phyloP scores from a whole-genome alignment of 2,888 invertebrate species.

The Sarcophaga subvicina region DNA sequence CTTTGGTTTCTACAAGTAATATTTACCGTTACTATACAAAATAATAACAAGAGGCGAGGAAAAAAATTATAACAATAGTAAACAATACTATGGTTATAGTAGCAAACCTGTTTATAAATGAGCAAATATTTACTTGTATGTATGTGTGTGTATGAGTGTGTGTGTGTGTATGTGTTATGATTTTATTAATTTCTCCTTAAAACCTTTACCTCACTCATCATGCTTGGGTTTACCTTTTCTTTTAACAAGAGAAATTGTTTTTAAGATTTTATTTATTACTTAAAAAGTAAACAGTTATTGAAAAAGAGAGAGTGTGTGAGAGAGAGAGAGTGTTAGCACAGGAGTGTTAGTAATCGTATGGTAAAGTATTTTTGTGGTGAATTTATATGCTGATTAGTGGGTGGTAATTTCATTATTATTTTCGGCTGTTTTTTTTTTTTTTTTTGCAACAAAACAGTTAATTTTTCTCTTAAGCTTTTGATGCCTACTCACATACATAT shows the following conservation, averaged over 20 bases:
- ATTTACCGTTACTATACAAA: background rate
- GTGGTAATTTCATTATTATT: slow-evolving; percentile 70
- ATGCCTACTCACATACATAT: too few relatives aligned
- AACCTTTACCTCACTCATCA: background rate
- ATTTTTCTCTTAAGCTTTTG: slow-evolving; percentile 74
- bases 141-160: background rate
- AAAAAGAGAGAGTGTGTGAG: background rate
- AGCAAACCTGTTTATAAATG: too few relatives aligned
- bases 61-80: too few relatives aligned
- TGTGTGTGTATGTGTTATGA: slow-evolving; percentile 23
- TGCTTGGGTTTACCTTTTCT: slow-evolving; percentile 22
- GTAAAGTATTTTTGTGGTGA: slow-evolving; percentile 65
- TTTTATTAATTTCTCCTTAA: slow-evolving; percentile 56
- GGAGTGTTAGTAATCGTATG: slow-evolving; percentile 51
- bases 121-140: slow-evolving; percentile 4
- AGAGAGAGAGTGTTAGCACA: slow-evolving; percentile 2
- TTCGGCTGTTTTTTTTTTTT: slow-evolving; percentile 33
- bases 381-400: slow-evolving; percentile 68
- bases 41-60: slow-evolving; percentile 10
- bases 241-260: background rate
- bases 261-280: background rate
- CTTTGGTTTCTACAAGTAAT: slow-evolving; percentile 25
- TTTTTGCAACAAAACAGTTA: slow-evolving; percentile 6
- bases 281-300: background rate
- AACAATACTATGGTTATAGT: too few relatives aligned